Conservation (phyloP, 2,888 invertebrate species). For the Formica aserva region DNA sequence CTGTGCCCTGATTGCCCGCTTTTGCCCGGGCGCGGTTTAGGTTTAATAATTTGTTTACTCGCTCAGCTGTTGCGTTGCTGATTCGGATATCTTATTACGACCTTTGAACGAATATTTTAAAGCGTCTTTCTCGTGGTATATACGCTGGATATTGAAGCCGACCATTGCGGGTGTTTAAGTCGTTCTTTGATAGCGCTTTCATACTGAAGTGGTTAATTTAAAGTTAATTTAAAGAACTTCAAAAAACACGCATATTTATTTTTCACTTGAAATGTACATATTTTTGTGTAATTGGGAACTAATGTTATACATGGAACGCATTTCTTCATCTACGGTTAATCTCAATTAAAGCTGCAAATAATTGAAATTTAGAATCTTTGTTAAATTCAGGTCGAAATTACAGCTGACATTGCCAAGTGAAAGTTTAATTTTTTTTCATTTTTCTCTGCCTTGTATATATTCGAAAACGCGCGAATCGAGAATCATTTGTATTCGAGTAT, state of each 20-base stretch:
- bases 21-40: not conserved
- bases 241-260: not conserved
- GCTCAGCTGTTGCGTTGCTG: not conserved
- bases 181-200: not conserved
- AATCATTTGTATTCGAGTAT: conserved; percentile 17
- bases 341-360: not conserved
- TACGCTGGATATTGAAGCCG: not conserved
- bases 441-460: not conserved
- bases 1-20: conserved; percentile 18
- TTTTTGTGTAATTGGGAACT: not conserved
- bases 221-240: not conserved
- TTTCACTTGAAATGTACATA: not conserved
- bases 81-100: not conserved
- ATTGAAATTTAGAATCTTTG: not conserved
- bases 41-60: not conserved
- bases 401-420: not conserved
- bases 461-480: conserved; percentile 5
- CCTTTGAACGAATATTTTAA: not conserved
- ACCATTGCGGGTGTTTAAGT: not conserved
- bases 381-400: not conserved
- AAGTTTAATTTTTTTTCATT: not conserved
- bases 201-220: not conserved
- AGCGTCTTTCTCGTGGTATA: not conserved
- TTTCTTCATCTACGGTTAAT: not conserved
- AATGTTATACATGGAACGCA: not conserved